Evolutionary conservation across 2,888 invertebrate species (phyloP).

Genomic region (Cerastis leucographa): DNA sequence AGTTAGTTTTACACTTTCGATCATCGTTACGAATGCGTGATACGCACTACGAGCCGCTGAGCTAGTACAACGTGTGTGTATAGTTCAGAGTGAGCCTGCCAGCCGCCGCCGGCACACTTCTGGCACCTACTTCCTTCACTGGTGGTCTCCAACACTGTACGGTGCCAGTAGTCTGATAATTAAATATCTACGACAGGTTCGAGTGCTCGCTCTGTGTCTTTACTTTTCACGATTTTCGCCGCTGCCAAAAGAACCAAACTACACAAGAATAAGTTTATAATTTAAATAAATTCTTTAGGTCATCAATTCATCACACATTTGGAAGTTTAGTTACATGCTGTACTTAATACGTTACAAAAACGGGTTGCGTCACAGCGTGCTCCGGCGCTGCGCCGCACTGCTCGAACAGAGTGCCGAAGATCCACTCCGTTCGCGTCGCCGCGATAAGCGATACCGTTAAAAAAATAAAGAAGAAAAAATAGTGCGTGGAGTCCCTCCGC

Average conservation of each 20-base stretch:
- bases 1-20: constrained; percentile 39
- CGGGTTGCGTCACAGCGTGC: constrained; percentile 26
- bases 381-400: too few relatives aligned
- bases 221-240: neutral
- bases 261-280: neutral
- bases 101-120: neutral
- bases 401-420: too few relatives aligned
- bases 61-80: constrained; percentile 14
- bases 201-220: neutral
- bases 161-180: neutral
- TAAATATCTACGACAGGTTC: neutral
- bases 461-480: too few relatives aligned
- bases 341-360: constrained; percentile 21
- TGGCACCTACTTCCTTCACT: neutral
- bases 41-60: constrained; percentile 1
- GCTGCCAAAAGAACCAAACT: neutral
- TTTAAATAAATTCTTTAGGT: neutral
- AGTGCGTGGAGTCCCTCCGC: too few relatives aligned
- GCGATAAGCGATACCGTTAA: neutral
- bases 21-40: constrained; percentile 27
- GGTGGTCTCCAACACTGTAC: neutral
- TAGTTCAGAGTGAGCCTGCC: neutral
- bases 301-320: neutral
- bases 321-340: neutral
- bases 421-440: neutral